Evolutionary conservation across 2,113 vertebrate species (phyloP).

Genomic region (Gnathonemus longibarbis): DNA sequence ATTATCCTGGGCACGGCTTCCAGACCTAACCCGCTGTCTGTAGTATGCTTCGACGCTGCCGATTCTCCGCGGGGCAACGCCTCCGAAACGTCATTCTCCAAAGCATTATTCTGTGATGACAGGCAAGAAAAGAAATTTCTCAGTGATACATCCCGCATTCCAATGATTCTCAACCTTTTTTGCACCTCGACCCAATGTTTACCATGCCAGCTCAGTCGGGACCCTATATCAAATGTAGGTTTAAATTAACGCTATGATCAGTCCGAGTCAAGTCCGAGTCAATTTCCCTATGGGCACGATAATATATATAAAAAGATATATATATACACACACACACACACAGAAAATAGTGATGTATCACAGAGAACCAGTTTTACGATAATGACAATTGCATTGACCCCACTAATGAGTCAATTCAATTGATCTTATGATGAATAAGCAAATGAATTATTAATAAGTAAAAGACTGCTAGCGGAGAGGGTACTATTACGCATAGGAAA

Average conservation of each 20-base stretch:
- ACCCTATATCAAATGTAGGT: no score
- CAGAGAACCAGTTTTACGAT: neutral
- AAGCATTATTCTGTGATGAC: neutral
- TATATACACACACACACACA: neutral
- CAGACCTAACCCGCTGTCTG: constrained; percentile 61
- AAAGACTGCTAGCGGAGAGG: neutral
- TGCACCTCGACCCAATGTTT: no score
- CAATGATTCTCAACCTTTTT: no score
- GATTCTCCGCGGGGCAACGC: constrained; percentile 50
- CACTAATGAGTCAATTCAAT: neutral
- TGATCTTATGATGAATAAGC: neutral
- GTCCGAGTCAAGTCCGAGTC: no score
- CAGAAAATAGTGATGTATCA: neutral
- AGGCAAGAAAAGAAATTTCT: neutral
- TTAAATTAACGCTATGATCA: no score
- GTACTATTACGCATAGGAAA: neutral
- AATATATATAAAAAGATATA: no score
- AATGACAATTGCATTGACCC: neutral
- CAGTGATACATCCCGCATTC: neutral
- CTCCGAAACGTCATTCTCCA: constrained; percentile 5
- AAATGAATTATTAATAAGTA: neutral
- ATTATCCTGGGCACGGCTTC: constrained; percentile 34
- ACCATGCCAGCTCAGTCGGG: no score
- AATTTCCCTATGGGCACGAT: no score
- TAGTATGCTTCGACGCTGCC: constrained; percentile 55